These are phyloP conservation scores for Subacronicta megacephala DNA, from an alignment of 2,888 invertebrate genomes.

Conservation along the genomic window DNA sequence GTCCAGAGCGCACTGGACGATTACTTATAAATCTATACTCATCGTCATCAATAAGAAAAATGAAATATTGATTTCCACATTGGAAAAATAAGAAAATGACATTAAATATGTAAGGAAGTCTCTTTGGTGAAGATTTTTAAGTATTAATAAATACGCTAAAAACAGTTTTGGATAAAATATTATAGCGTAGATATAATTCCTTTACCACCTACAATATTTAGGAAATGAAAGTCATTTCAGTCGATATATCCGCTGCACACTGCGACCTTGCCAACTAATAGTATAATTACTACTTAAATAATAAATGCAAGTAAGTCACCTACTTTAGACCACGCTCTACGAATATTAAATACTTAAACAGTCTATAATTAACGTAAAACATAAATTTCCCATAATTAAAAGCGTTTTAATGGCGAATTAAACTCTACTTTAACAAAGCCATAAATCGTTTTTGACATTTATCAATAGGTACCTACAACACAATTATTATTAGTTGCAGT, in stretches of 20 bases:
- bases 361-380: constrained; percentile 14
- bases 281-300: constrained; percentile 56
- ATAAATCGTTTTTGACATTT: constrained; percentile 70
- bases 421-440: constrained; percentile 14
- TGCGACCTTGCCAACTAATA: constrained; percentile 46
- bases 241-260: constrained; percentile 24
- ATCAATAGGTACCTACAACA: constrained; percentile 69
- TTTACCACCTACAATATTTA: constrained; percentile 6
- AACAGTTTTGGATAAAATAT: too few relatives aligned
- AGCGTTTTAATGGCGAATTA: constrained; percentile 10
- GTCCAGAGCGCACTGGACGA: too few relatives aligned
- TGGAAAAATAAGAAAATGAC: too few relatives aligned
- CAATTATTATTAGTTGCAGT: constrained; percentile 64
- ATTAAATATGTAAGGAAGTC: too few relatives aligned
- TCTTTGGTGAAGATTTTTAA: too few relatives aligned
- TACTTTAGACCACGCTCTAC: constrained; percentile 29
- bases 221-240: constrained; percentile 11
- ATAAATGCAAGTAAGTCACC: constrained; percentile 62
- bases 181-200: neutral
- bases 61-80: too few relatives aligned
- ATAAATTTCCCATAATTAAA: constrained; percentile 31
- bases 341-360: constrained; percentile 36
- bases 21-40: too few relatives aligned
- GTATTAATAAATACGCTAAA: too few relatives aligned
- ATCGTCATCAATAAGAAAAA: too few relatives aligned